A percentile compares a stretch with the other conserved stretches of the same genome.
Conservation (phyloP, 2,797 vertebrate genomes). For the Sebastes trivittatus region DNA sequence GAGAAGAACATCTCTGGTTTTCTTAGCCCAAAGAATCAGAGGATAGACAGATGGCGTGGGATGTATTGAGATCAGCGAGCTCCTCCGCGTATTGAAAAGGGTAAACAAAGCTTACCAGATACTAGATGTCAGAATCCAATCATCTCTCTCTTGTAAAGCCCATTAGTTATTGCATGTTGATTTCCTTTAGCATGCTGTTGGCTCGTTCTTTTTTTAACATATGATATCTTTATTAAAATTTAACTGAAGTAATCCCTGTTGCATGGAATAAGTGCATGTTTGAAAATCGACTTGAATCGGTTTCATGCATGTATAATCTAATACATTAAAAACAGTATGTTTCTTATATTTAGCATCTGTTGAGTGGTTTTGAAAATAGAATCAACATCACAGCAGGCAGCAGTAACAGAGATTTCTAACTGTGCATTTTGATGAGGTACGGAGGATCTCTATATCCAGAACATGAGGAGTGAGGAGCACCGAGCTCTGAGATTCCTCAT, state of each 20-base stretch:
- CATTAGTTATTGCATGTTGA: conserved; percentile 15
- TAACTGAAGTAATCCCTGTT: neutral
- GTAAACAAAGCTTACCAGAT: conserved; percentile 65
- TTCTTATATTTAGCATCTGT: conserved; percentile 1
- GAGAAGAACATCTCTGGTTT: conserved; percentile 45
- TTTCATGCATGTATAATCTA: neutral
- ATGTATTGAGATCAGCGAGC: conserved; percentile 42
- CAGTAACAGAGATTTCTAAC: neutral
- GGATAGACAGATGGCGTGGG: conserved; percentile 65
- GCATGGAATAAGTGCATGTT: neutral
- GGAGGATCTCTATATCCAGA: conserved; percentile 12
- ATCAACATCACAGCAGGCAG: conserved; percentile 3
- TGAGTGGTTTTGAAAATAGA: neutral
- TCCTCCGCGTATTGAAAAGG: conserved; percentile 53
- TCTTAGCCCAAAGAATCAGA: conserved; percentile 43
- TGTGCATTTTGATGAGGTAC: conserved; percentile 23
- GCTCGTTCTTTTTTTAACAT: neutral
- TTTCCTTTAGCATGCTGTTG: neutral
- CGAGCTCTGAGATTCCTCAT: neutral
- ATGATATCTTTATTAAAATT: neutral
- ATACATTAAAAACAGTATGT: neutral
- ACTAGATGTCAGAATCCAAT: conserved; percentile 59
- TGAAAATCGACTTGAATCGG: neutral
- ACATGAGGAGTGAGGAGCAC: neutral
- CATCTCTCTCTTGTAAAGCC: conserved; percentile 13